Percentiles rank a stretch among this genome's conserved stretches.
phyloP scores from a whole-genome alignment of 1,140 invertebrate species.

The Atta colombica region DNA sequence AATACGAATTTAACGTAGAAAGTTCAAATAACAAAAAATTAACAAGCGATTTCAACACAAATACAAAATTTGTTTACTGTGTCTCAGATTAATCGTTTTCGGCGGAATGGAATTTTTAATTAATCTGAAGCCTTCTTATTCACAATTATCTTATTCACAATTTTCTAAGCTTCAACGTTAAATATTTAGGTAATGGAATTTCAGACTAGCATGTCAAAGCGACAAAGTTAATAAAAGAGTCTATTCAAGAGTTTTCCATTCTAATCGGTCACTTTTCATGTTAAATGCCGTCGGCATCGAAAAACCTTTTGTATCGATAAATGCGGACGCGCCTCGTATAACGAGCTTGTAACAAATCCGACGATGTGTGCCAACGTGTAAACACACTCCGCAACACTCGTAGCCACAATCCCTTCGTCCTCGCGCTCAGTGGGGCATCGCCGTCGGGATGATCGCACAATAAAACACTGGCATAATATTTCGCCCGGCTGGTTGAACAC shows the following conservation, averaged over 20 bases:
- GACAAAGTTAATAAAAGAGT: neutral
- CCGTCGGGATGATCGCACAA: conserved; percentile 83
- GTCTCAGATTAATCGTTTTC: too few relatives aligned
- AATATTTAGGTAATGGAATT: neutral
- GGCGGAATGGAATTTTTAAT: too few relatives aligned
- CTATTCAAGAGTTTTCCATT: neutral
- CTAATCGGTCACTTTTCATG: neutral
- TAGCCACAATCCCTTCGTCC: conserved; percentile 69
- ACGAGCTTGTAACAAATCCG: conserved; percentile 74
- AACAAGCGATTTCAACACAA: too few relatives aligned
- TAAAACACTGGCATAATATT: conserved; percentile 84
- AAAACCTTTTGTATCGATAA: neutral
- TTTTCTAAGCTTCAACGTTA: neutral
- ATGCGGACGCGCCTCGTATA: conserved; percentile 25
- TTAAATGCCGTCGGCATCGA: neutral
- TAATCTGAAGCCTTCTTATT: neutral
- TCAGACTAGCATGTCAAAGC: neutral
- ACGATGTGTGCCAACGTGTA: conserved; percentile 70
- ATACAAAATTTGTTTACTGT: too few relatives aligned
- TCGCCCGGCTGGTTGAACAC: conserved; percentile 80
- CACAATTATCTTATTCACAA: neutral
- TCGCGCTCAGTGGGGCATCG: conserved; percentile 38
- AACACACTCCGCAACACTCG: conserved; percentile 68
- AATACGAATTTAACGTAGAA: too few relatives aligned
- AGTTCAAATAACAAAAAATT: too few relatives aligned